Evolutionary conservation across 2,888 invertebrate genomes (phyloP), one percentile per base, ranked within the genome.

Genomic region (Drosophila multiciliata): DNA sequence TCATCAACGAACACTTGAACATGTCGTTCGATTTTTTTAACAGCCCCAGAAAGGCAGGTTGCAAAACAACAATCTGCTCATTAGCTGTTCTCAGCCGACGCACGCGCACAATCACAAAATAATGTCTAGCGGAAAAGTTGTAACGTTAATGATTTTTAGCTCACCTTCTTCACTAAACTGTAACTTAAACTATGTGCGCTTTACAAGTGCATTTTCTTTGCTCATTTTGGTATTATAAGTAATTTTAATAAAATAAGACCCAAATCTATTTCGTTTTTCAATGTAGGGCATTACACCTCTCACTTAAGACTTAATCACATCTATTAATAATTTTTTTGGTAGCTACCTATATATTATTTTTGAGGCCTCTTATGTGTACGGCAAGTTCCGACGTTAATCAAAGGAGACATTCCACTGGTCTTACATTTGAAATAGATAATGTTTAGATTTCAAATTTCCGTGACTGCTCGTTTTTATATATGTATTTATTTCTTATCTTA

Each of bases 1-100:
- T 48, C 57, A 50, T 40, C 15, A 9, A 26, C 54, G 55, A 33
- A 65, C 54, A 62, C 64, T 59, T 59, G 4, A 65, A 68, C 59
- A 68, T 61, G 68, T 76, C 75, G 53, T 74, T 67, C 80, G 75
- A 79, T 79, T 74, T 66, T 63, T 32, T 66, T 42, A 29, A 42
- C 33, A 32, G 15, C 12, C 57, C 49, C 71, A 38, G 42, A 32
- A 63, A 73, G 52, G 55, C 63, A 67, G 59, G 48, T 78, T 66
- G 73, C 61, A 58, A 29, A 63, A 66, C 78, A 73, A 78, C 73
- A 75, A 73, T 50, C 48, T 50, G 53, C 36, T 35, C 50, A 53
- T 52, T 54, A 38, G 26, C 23, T 48, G 53, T 20, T 17, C 26
- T 17, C 35, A 17, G 23, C 35, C 40, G 48, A 48, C 73, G 60